A percentile compares a stretch with the other conserved stretches of the same genome.
phyloP scores from a whole-genome alignment of 2,797 vertebrate genomes.

The Anisognathus igniventris region DNA sequence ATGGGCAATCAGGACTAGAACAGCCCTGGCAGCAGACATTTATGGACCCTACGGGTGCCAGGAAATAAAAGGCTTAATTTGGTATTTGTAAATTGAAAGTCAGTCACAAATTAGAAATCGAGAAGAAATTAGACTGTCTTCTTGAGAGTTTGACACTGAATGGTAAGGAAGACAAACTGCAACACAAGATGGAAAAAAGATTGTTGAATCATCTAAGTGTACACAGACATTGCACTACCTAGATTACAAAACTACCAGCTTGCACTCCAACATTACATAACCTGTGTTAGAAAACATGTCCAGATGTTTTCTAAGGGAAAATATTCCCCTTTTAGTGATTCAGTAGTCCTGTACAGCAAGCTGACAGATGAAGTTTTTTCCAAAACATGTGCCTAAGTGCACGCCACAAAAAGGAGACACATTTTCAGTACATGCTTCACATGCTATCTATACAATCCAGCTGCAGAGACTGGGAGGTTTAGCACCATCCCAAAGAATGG shows the following conservation, averaged over 20 bases:
- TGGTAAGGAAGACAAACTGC: background rate
- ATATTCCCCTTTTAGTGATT: background rate
- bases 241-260: background rate
- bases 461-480: background rate
- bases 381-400: background rate
- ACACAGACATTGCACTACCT: background rate
- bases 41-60: accelerated
- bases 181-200: background rate
- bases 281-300: background rate
- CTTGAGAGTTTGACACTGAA: background rate
- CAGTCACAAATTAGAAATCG: background rate
- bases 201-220: background rate
- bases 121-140: background rate
- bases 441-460: background rate
- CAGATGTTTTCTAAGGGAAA: background rate
- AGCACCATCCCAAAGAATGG: background rate
- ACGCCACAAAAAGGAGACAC: background rate
- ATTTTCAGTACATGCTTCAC: background rate
- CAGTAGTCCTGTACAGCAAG: background rate
- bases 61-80: background rate
- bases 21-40: background rate
- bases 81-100: background rate
- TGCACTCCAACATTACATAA: background rate
- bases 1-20: background rate
- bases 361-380: background rate